Evolutionary conservation across 2,113 vertebrate genomes (phyloP).

Genomic region (Alouatta palliata): DNA sequence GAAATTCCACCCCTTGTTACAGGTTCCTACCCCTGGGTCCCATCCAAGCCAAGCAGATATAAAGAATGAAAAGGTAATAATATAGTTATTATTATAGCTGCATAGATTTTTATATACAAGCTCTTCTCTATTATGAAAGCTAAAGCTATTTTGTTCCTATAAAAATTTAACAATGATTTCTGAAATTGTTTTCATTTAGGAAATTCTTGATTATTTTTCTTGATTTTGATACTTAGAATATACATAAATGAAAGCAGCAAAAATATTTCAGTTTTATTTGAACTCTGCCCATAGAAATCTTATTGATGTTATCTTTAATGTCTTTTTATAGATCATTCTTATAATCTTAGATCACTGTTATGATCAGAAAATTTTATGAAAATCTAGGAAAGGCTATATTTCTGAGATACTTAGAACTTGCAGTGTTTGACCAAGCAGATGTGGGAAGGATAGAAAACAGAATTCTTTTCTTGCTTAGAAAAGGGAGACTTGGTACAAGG

Average conservation of each 20-base stretch:
- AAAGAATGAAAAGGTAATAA: not conserved
- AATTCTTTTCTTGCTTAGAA: not conserved
- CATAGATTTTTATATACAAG: not conserved
- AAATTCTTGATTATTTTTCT: not conserved
- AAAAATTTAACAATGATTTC: not conserved
- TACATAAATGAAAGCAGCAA: not conserved
- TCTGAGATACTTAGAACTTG: not conserved
- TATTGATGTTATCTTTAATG: not conserved
- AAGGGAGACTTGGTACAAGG: not conserved
- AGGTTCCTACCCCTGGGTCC: not conserved
- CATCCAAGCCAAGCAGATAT: not conserved
- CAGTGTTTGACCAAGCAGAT: not conserved
- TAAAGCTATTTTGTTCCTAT: not conserved
- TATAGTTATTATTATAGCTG: not conserved
- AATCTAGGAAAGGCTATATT: not conserved
- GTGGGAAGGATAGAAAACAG: not conserved
- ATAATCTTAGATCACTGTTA: not conserved
- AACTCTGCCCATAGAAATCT: not conserved
- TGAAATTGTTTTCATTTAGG: not conserved
- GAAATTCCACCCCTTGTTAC: not conserved
- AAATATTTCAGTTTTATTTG: not conserved
- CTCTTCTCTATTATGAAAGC: not conserved
- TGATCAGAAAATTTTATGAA: constrained; percentile 14
- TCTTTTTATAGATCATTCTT: not conserved
- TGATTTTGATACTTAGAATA: not conserved